A percentile compares a stretch with the other conserved stretches of the same genome.
These are phyloP conservation scores for Styela plicata DNA, from an alignment of 23 tunicate species.

Conservation along the genomic window DNA sequence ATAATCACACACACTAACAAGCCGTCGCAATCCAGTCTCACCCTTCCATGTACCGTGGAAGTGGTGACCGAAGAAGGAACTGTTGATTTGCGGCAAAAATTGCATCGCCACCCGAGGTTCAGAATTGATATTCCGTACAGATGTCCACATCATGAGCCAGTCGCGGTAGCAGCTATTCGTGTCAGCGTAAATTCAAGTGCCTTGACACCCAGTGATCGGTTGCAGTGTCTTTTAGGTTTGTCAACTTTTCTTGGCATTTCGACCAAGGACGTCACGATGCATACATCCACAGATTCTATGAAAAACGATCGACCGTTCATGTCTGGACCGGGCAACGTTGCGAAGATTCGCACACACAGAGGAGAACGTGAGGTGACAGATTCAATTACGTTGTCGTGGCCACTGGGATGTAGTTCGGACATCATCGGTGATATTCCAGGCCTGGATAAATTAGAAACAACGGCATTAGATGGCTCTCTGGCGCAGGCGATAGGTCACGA, in stretches of 20 bases:
- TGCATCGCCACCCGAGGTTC: neutral
- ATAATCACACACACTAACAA: neutral
- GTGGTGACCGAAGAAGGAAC: conserved; percentile 3
- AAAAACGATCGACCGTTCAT: conserved; percentile 29
- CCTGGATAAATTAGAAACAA: conserved; percentile 40
- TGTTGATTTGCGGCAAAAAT: neutral
- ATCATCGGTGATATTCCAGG: conserved; percentile 27
- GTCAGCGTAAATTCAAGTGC: neutral
- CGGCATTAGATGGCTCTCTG: conserved; percentile 51
- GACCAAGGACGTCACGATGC: neutral
- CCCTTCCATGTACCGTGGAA: conserved; percentile 19
- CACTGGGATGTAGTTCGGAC: conserved; percentile 64
- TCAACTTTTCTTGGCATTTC: neutral
- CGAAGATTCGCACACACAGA: neutral
- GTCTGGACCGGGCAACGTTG: conserved; percentile 54
- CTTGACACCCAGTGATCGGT: neutral
- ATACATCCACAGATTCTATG: neutral
- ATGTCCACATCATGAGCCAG: conserved; percentile 29
- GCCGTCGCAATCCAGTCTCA: neutral
- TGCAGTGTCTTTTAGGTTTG: neutral
- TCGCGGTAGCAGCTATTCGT: neutral
- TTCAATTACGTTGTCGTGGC: conserved; percentile 55
- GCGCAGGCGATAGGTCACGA: conserved; percentile 52
- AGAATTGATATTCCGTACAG: neutral
- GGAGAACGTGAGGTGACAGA: neutral